Conservation (phyloP, 1,140 invertebrate species). For the Amyelois transitella region DNA sequence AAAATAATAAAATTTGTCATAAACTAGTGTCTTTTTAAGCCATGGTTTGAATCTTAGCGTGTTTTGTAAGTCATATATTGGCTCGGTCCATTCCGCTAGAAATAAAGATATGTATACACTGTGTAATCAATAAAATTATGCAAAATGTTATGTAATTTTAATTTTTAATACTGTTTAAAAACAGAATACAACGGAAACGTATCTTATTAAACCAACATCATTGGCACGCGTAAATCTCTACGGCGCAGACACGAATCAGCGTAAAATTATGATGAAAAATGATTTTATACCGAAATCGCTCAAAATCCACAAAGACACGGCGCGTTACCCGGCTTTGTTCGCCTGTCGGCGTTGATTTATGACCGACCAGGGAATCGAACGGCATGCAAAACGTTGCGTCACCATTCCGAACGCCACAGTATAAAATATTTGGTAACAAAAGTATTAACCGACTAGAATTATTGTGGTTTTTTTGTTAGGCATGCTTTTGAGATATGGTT, state of each 20-base stretch:
- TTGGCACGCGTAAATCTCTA: background rate
- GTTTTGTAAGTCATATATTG: too few relatives aligned
- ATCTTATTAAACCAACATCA: background rate
- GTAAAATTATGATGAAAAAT: slow-evolving; percentile 52
- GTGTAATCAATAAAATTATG: too few relatives aligned
- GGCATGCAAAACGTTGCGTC: slow-evolving; percentile 70
- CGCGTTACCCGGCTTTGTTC: slow-evolving; percentile 70
- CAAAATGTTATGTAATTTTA: too few relatives aligned
- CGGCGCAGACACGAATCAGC: background rate
- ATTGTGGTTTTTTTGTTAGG: background rate
- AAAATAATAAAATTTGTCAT: too few relatives aligned
- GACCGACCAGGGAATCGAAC: slow-evolving; percentile 39
- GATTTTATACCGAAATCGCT: slow-evolving; percentile 67
- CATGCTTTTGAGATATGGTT: background rate
- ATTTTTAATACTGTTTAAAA: too few relatives aligned
- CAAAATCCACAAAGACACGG: slow-evolving; percentile 72
- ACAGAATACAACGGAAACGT: background rate
- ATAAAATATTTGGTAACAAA: slow-evolving; percentile 4
- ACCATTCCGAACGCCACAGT: slow-evolving; percentile 44
- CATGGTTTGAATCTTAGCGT: too few relatives aligned
- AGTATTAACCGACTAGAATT: slow-evolving; percentile 16
- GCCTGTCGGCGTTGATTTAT: slow-evolving; percentile 65
- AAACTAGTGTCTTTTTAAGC: too few relatives aligned
- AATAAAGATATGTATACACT: too few relatives aligned
- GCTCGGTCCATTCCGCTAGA: too few relatives aligned